These are phyloP conservation scores for Trogon melanurus DNA, from an alignment of 2,113 vertebrate genomes.

Conservation along the genomic window DNA sequence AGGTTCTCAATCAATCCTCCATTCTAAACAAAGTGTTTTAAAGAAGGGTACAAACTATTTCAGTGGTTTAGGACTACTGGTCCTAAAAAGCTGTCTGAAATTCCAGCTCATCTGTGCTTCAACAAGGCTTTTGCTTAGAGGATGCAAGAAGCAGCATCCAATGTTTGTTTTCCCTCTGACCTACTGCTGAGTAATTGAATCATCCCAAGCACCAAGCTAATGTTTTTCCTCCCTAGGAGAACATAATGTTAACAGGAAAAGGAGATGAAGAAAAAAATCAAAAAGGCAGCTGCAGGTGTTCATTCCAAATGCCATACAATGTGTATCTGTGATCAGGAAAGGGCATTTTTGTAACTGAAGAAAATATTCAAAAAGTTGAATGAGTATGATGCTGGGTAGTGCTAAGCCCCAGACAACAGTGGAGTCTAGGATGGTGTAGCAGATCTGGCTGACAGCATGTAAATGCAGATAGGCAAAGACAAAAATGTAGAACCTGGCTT, in stretches of 20 bases:
- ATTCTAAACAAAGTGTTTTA: neutral
- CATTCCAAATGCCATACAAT: neutral
- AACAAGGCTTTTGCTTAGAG: neutral
- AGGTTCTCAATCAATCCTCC: neutral
- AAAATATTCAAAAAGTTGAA: neutral
- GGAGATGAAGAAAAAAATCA: neutral
- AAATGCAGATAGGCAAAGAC: neutral
- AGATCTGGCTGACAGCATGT: neutral
- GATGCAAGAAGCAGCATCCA: neutral
- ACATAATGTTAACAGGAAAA: slow-evolving; percentile 28
- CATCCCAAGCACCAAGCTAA: slow-evolving; percentile 29
- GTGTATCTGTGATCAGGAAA: neutral
- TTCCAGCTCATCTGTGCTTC: neutral
- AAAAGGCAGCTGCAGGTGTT: slow-evolving; percentile 39
- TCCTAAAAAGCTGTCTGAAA: neutral
- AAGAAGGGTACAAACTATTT: neutral
- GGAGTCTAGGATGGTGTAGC: neutral
- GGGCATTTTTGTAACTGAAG: neutral
- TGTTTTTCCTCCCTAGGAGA: slow-evolving; percentile 41
- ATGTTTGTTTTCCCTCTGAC: slow-evolving; percentile 34
- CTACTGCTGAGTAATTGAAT: slow-evolving; percentile 57
- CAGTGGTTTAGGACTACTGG: neutral
- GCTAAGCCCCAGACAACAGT: neutral
- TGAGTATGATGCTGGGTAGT: neutral
- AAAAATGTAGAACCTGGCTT: neutral